Percentiles rank a stretch among this genome's conserved stretches.
Conservation (phyloP, 2,888 invertebrate genomes). For the Troides helena region DNA sequence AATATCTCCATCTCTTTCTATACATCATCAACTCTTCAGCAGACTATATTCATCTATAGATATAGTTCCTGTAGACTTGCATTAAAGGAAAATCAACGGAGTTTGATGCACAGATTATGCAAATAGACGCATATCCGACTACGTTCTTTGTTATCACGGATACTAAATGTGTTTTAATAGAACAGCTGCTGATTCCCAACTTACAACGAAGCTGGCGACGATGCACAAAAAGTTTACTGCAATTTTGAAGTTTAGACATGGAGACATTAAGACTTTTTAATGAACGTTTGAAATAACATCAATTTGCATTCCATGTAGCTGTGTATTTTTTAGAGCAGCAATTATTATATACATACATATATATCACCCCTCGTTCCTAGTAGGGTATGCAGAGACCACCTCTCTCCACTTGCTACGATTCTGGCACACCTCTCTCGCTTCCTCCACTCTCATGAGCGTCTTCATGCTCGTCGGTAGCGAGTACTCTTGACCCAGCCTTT, state of each 20-base stretch:
- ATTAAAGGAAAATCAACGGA: constrained; percentile 78
- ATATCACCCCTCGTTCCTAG: too few relatives aligned
- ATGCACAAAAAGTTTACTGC: constrained; percentile 10
- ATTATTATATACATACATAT: too few relatives aligned
- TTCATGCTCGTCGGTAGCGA: too few relatives aligned
- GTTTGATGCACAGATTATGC: constrained; percentile 77
- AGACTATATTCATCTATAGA: not conserved
- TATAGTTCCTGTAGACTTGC: constrained; percentile 39
- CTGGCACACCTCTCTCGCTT: too few relatives aligned
- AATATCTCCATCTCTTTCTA: too few relatives aligned
- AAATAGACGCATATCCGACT: constrained; percentile 68
- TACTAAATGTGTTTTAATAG: constrained; percentile 44
- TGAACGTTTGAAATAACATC: not conserved
- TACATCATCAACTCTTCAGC: not conserved
- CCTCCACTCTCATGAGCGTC: too few relatives aligned
- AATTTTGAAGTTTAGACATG: constrained; percentile 1
- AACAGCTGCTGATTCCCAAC: constrained; percentile 28
- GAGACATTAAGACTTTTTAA: not conserved
- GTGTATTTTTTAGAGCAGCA: too few relatives aligned
- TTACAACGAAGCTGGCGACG: constrained; percentile 8
- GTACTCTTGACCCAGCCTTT: too few relatives aligned
- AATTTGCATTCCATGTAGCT: too few relatives aligned
- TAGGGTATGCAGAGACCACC: too few relatives aligned
- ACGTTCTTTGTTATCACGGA: constrained; percentile 69
- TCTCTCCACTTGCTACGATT: too few relatives aligned